Percentiles rank a stretch among this genome's conserved stretches.
phyloP scores from a whole-genome alignment of 2,797 vertebrate species.

The Atherinosoma microstoma region DNA sequence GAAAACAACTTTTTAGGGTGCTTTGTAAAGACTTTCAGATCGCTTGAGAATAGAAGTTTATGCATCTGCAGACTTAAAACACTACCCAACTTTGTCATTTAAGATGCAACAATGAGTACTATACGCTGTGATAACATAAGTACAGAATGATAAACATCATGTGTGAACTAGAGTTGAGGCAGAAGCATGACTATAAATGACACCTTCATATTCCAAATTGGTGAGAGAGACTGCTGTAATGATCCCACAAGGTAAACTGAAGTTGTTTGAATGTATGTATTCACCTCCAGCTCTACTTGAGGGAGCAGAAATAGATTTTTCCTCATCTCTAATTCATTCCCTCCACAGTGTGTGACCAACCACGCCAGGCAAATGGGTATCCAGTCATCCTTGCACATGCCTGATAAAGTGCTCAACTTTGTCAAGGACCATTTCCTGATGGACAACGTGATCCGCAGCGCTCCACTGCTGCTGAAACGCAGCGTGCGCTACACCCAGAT shows the following conservation, averaged over 20 bases:
- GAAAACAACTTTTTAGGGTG: background rate
- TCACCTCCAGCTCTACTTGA: background rate
- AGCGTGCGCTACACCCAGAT: constrained; percentile 89
- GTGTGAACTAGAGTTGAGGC: background rate
- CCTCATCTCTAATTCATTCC: constrained; percentile 31
- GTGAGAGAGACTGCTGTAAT: background rate
- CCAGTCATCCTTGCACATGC: constrained; percentile 92
- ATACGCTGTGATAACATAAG: background rate
- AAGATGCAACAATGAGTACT: background rate
- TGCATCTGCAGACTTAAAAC: background rate
- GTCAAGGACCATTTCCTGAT: constrained; percentile 97
- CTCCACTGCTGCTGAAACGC: constrained; percentile 87
- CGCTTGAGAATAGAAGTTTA: background rate
- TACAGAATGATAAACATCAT: background rate
- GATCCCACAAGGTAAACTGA: background rate
- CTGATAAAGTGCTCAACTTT: constrained; percentile 94
- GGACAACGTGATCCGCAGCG: constrained; percentile 90
- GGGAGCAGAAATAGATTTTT: constrained; percentile 18
- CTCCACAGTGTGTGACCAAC: constrained; percentile 88
- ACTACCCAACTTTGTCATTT: background rate
- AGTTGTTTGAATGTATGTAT: background rate
- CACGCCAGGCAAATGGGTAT: constrained; percentile 87
- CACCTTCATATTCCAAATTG: background rate
- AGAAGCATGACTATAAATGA: background rate
- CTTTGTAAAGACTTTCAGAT: background rate